Evolutionary conservation across 2,888 invertebrate genomes (phyloP).

Genomic region (Apamea monoglypha): DNA sequence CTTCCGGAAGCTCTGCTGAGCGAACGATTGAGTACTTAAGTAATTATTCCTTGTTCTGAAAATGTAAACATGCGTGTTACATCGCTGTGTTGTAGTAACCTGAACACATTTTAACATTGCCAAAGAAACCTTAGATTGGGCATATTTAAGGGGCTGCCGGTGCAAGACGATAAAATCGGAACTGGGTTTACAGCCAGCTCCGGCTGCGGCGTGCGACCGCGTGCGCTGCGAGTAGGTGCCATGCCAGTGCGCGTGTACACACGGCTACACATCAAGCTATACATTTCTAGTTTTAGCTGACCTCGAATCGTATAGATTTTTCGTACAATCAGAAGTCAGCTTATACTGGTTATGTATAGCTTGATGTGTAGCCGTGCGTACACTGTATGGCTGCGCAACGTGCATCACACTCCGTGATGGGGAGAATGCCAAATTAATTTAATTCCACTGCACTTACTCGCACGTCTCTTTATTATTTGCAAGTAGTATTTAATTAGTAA

Average conservation of each 20-base stretch:
- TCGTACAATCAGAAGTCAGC: too few relatives aligned
- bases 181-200: neutral
- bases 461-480: neutral
- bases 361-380: too few relatives aligned
- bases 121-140: neutral
- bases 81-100: neutral
- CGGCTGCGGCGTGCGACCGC: neutral
- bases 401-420: neutral
- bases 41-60: neutral
- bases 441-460: neutral
- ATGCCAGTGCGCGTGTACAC: neutral
- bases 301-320: too few relatives aligned
- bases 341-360: too few relatives aligned
- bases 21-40: too few relatives aligned
- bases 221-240: neutral
- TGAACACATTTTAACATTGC: neutral
- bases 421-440: neutral
- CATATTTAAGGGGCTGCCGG: neutral
- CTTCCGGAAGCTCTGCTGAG: too few relatives aligned
- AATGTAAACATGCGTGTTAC: neutral
- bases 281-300: too few relatives aligned
- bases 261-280: too few relatives aligned
- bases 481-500: too few relatives aligned
- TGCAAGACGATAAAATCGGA: neutral
- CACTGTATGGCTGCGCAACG: neutral